Evolutionary conservation across 2,797 vertebrate species (phyloP).

Genomic region (Echiichthys vipera): DNA sequence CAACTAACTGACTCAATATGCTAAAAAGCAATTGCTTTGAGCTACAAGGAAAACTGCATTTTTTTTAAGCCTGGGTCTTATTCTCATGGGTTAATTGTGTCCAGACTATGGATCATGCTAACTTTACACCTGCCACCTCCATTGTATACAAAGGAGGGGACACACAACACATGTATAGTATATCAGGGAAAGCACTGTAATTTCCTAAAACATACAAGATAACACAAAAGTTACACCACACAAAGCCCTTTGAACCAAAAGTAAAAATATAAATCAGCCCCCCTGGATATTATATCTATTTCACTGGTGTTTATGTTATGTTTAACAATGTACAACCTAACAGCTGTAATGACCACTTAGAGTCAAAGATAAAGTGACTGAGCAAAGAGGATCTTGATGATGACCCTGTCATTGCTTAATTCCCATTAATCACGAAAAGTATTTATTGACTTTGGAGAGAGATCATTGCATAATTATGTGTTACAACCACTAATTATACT

Average conservation of each 20-base stretch:
- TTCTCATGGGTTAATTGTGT: not conserved
- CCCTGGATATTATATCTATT: not conserved
- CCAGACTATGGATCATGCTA: too few relatives aligned
- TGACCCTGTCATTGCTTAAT: constrained; percentile 25
- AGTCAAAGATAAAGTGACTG: not conserved
- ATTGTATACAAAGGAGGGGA: not conserved
- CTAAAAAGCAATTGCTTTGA: not conserved
- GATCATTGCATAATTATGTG: constrained; percentile 10
- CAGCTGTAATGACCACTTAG: not conserved
- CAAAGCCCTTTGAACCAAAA: too few relatives aligned
- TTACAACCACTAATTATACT: constrained; percentile 1
- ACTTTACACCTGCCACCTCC: not conserved
- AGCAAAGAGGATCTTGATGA: constrained; percentile 23
- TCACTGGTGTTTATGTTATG: too few relatives aligned
- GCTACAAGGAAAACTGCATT: not conserved
- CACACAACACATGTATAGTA: not conserved
- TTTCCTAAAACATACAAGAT: not conserved
- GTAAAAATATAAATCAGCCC: not conserved
- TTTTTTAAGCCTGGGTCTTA: not conserved
- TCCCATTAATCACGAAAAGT: constrained; percentile 18
- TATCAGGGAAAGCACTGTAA: not conserved
- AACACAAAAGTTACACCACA: too few relatives aligned
- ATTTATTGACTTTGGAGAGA: constrained; percentile 42
- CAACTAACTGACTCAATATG: not conserved
- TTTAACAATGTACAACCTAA: not conserved